Evolutionary conservation across 2,797 vertebrate genomes (phyloP).

Genomic region (Syndactyla subalaris): DNA sequence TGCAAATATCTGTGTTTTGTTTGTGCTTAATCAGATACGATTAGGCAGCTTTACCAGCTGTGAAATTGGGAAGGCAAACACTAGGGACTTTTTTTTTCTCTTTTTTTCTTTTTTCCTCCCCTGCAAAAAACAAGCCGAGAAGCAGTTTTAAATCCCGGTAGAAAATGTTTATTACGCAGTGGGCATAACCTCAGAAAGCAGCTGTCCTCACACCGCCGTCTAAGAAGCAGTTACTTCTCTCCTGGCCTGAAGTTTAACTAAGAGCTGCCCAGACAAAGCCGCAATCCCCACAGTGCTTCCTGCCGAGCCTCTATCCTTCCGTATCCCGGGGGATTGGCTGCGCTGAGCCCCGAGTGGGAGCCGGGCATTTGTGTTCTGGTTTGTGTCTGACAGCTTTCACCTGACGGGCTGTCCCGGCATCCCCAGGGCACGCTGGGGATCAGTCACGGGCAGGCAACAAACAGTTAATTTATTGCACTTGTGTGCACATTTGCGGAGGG

Average conservation of each 20-base stretch:
- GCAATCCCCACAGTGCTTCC: accelerated
- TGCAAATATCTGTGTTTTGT: background rate
- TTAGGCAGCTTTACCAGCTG: background rate
- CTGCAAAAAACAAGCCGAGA: background rate
- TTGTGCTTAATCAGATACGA: background rate
- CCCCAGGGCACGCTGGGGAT: background rate
- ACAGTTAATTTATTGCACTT: background rate
- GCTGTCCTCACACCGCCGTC: background rate
- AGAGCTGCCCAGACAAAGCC: background rate
- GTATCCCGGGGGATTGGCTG: accelerated
- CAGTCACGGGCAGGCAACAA: background rate
- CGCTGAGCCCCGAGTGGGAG: background rate
- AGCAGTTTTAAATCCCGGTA: background rate
- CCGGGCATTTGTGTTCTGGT: accelerated
- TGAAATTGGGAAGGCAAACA: background rate
- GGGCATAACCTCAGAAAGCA: background rate
- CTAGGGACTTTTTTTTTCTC: background rate
- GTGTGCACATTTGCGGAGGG: background rate
- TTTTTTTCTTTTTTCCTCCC: background rate
- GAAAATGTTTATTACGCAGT: background rate
- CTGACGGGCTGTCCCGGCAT: background rate
- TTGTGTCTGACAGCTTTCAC: background rate
- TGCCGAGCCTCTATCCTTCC: background rate
- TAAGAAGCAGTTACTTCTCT: background rate
- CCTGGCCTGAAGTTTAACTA: background rate